Percentiles rank a stretch among this genome's conserved stretches.
Conservation (phyloP, 2,113 vertebrate species). For the Delphinapterus leucas region DNA sequence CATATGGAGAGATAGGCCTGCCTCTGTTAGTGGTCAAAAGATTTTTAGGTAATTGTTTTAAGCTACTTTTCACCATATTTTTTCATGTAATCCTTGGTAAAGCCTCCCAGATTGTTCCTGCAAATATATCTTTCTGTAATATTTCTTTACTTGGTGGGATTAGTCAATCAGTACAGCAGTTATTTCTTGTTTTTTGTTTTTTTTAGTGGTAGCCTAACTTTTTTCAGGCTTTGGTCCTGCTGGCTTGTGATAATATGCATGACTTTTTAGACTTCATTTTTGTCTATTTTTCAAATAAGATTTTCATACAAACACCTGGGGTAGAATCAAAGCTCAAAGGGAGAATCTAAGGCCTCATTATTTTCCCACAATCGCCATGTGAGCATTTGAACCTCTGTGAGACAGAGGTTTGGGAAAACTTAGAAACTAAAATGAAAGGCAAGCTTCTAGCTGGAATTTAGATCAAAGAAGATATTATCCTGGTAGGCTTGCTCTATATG, state of each 20-base stretch:
- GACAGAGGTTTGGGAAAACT: background rate
- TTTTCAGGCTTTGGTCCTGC: background rate
- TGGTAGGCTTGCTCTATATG: background rate
- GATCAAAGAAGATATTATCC: conserved; percentile 18
- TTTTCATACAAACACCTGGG: background rate
- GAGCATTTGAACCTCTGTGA: background rate
- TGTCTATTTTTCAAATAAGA: background rate
- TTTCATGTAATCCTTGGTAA: conserved; percentile 16
- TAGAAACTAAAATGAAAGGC: conserved; percentile 37
- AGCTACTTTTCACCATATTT: background rate
- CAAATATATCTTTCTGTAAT: background rate
- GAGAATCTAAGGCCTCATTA: background rate
- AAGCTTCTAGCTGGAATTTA: conserved; percentile 37
- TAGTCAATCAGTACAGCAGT: background rate
- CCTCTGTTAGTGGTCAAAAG: background rate
- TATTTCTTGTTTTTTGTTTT: background rate
- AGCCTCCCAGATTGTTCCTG: background rate
- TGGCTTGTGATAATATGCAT: background rate
- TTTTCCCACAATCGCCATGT: background rate
- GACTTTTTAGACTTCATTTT: background rate
- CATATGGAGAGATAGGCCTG: background rate
- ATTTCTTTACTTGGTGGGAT: background rate
- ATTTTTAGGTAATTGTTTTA: background rate
- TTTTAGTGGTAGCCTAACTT: background rate
- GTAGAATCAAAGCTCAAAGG: background rate